Evolutionary conservation across 2,113 vertebrate genomes (phyloP), one percentile per base, ranked within the genome.

Genomic region (Jacana jacana): DNA sequence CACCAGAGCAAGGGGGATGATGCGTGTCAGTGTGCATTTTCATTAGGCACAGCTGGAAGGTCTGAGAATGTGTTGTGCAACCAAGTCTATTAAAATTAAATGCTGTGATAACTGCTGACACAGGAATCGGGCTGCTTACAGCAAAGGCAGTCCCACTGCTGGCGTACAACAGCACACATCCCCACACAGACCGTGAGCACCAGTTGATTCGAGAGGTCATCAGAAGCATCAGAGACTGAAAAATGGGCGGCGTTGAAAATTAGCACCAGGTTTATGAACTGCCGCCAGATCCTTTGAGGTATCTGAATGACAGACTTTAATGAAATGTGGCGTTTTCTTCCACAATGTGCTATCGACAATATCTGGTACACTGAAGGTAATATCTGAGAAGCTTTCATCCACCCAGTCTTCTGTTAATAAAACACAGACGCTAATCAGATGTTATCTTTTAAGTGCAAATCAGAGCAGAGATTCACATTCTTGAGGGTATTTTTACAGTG

Each of bases 41-140:
- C 86, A 88, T 94, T 86, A 95, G 86, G 90, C 88, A 84, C 88
- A 94, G 92, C 93, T 96, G 92, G 83, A 90, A 96, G 88, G 76
- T 76, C 77, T 76, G 73, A 93, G 68, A 81, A 93, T 48, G 37
- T 75, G 72, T 94, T 95, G 82, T 79, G 60, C 84, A 96, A 94
- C 90, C 48, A 64, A 57, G 86, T 30, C 61, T 52, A 88, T 94
- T 84, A 96, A 95, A 93, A 94, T 93, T 83, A 94, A 93, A 78
- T 68, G 88, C 76, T 70, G 75, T 68, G 77, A 71, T 90, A 86
- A 92, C 30, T 84, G 95, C 93, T 96, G 90, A 95, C 88, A 86
- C 35, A 93, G 75, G 81, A 92, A 39, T 6, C 39, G 65, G 81
- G 44, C 68, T 75, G 52, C 76, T 89, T 51, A 20, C 28, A 73